These are phyloP conservation scores for Monopis laevigella DNA, from an alignment of 2,888 invertebrate species.

Conservation along the genomic window DNA sequence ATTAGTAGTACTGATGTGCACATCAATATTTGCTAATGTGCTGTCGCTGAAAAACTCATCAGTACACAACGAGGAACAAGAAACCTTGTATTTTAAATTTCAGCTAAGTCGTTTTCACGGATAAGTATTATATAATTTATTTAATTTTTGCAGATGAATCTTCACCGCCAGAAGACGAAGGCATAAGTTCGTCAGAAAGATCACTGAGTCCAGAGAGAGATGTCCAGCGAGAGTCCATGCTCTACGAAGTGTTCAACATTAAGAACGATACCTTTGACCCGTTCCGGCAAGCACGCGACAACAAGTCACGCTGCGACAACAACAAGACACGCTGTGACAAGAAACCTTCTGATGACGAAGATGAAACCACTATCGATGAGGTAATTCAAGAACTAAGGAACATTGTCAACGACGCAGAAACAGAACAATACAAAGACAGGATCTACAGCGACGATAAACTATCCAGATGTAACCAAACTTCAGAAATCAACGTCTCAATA, in stretches of 20 bases:
- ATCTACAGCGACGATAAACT: slow-evolving; percentile 37
- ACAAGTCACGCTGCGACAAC: slow-evolving; percentile 44
- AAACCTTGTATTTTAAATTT: too few relatives aligned
- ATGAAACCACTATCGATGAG: slow-evolving; percentile 86
- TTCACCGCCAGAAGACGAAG: slow-evolving; percentile 87
- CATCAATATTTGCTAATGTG: too few relatives aligned
- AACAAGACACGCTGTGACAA: slow-evolving; percentile 37
- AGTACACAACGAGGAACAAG: too few relatives aligned
- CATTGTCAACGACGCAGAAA: slow-evolving; percentile 86
- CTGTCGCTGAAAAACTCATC: too few relatives aligned
- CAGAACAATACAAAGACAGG: slow-evolving; percentile 66
- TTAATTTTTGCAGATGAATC: slow-evolving; percentile 62
- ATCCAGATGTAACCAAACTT: slow-evolving; percentile 47
- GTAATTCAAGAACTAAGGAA: slow-evolving; percentile 87
- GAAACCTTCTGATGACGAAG: slow-evolving; percentile 70
- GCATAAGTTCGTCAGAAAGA: slow-evolving; percentile 86
- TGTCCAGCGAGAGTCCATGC: slow-evolving; percentile 66
- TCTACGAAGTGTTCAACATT: slow-evolving; percentile 69
- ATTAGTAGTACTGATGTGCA: too few relatives aligned
- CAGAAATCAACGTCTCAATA: slow-evolving; percentile 47
- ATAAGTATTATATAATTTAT: too few relatives aligned
- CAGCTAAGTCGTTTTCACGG: too few relatives aligned
- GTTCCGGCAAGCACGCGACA: slow-evolving; percentile 50
- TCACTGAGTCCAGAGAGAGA: slow-evolving; percentile 79
- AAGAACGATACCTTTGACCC: slow-evolving; percentile 66